A percentile compares a stretch with the other conserved stretches of the same genome.
phyloP scores from a whole-genome alignment of 2,797 vertebrate genomes.

The Buceros bicornis region DNA sequence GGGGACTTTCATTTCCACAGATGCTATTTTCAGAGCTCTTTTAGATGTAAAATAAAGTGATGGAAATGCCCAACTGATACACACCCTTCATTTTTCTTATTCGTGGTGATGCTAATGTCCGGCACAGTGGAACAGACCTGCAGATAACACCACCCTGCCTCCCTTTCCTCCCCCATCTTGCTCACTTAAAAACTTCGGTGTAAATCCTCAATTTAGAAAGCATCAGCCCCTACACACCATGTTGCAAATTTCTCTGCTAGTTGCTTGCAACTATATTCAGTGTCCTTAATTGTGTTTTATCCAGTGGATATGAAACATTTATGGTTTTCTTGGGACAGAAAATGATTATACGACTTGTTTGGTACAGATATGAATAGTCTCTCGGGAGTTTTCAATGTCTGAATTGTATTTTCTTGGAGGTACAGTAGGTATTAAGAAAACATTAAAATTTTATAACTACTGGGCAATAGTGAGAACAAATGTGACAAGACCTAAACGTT shows the following conservation, averaged over 20 bases:
- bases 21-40: neutral
- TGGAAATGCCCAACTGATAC: neutral
- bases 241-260: neutral
- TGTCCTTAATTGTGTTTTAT: neutral
- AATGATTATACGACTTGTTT: neutral
- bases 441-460: neutral
- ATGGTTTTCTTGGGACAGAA: neutral
- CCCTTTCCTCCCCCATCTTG: neutral
- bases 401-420: neutral
- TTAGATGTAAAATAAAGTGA: neutral
- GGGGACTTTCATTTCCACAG: neutral
- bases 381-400: neutral
- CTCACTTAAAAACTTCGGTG: neutral
- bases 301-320: neutral
- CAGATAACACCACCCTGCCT: too few species aligned
- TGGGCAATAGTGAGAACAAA: neutral
- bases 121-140: neutral
- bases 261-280: neutral
- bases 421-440: neutral
- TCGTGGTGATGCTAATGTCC: neutral
- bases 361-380: neutral
- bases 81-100: neutral
- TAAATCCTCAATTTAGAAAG: neutral
- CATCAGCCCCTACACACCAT: neutral
- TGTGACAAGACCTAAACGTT: neutral